A percentile compares a stretch with the other conserved stretches of the same genome.
phyloP scores from a whole-genome alignment of 2,888 invertebrate species.

The Orthosia incerta region DNA sequence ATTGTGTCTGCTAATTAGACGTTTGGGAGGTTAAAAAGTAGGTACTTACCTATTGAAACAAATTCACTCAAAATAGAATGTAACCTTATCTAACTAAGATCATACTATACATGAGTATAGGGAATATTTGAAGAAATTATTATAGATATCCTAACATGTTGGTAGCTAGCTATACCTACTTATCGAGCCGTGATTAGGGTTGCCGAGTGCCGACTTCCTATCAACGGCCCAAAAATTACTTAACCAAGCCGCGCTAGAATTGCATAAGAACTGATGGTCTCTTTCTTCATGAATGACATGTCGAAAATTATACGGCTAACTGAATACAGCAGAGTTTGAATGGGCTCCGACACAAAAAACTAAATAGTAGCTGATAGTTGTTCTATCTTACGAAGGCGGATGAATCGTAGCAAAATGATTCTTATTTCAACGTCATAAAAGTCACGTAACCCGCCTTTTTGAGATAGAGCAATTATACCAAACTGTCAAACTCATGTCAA shows the following conservation, averaged over 20 bases:
- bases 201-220: conserved; percentile 12
- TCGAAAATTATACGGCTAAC: background rate
- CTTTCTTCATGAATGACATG: background rate
- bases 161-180: conserved; percentile 14
- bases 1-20: too few species aligned
- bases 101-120: background rate
- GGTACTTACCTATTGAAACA: background rate
- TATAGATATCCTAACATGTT: background rate
- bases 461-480: background rate
- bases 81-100: background rate
- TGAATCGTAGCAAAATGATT: too few species aligned
- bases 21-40: too few species aligned
- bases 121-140: background rate
- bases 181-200: conserved; percentile 26
- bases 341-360: background rate
- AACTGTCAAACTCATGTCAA: background rate
- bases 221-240: background rate
- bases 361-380: background rate
- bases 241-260: background rate
- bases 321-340: background rate
- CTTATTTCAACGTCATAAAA: too few species aligned
- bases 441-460: too few species aligned
- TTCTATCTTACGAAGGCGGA: too few species aligned
- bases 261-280: background rate
- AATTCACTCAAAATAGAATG: background rate